A percentile compares a stretch with the other conserved stretches of the same genome.
Evolutionary conservation across 2,888 invertebrate genomes (phyloP).

Genomic region (Lamellibrachia columna): DNA sequence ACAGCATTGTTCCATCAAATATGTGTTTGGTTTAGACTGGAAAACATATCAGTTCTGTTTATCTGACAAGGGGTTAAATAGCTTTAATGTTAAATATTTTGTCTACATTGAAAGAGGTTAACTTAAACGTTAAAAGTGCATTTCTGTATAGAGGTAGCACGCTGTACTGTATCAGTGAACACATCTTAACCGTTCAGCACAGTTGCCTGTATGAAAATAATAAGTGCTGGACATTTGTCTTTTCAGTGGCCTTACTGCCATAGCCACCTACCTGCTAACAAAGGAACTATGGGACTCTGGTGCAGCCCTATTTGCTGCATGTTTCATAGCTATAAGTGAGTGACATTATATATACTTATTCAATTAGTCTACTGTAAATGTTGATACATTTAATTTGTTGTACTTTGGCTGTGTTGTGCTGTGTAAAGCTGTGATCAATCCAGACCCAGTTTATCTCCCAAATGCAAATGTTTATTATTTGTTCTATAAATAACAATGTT

Average conservation of each 20-base stretch:
- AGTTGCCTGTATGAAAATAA: neutral
- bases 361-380: neutral
- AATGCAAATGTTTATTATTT: neutral
- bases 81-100: no score
- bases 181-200: neutral
- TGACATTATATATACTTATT: neutral
- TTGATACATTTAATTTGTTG: neutral
- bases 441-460: neutral
- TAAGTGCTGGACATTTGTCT: neutral
- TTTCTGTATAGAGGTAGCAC: neutral
- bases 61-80: no score
- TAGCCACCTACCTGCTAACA: constrained; percentile 96
- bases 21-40: no score
- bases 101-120: no score
- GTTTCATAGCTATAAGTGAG: constrained; percentile 90
- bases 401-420: neutral
- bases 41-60: no score
- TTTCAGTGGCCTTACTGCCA: constrained; percentile 92
- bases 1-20: no score
- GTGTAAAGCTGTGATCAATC: no score
- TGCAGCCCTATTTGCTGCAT: constrained; percentile 97
- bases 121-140: neutral
- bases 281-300: constrained; percentile 97
- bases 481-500: neutral
- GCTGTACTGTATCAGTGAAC: neutral